Base-by-base conservation (phyloP, 1,140 invertebrate species). In the Orchestia grillus region DNA sequence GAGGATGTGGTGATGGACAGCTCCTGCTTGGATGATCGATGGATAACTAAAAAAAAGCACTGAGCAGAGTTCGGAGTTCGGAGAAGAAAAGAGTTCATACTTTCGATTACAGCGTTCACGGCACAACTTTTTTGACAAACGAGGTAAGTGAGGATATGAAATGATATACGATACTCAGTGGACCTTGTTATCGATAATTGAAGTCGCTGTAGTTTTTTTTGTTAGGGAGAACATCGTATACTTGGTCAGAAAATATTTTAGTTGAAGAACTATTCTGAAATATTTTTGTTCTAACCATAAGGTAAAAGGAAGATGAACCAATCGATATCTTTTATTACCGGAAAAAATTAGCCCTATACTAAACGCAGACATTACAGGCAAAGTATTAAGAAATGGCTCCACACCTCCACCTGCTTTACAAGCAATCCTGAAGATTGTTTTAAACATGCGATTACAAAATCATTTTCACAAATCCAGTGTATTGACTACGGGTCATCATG, bases 1-100 rank as follows among this genome's bases (percentile, higher is more conserved):
- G 19, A 40, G 88, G 88, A 91, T 91, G 88, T 23, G 44, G 41
- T 43, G 88, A 91, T 91, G 88, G 88, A 44, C 88, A 91, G 11
- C 88, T 91, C 88, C 44, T 15, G 41, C 88, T 42, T 28, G 88
- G 88, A 91, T 91, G 88, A 91, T 91, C 41, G 41, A 91, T 44
- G 88, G 44, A 43, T 91, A 1, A 36, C 62, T 28, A 36, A 77
- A 36, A 77, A 36, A 77, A n/a, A n/a, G n/a, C n/a, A n/a, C n/a
- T n/a, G n/a, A 77, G 62, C 62, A 77, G 11, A 23, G 62, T 19
- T 8, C 11, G 36, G 28, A 77, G 28, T 77, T 8, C 36, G 11
- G 15, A 3, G 28, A 77, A 77, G 36, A 28, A 36, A 77, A 19
- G 62, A 77, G 62, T 77, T 77, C 28, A 36, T 77, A 77, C 28